phyloP scores from a whole-genome alignment of 2,797 vertebrate genomes.

The Siniperca scherzeri region DNA sequence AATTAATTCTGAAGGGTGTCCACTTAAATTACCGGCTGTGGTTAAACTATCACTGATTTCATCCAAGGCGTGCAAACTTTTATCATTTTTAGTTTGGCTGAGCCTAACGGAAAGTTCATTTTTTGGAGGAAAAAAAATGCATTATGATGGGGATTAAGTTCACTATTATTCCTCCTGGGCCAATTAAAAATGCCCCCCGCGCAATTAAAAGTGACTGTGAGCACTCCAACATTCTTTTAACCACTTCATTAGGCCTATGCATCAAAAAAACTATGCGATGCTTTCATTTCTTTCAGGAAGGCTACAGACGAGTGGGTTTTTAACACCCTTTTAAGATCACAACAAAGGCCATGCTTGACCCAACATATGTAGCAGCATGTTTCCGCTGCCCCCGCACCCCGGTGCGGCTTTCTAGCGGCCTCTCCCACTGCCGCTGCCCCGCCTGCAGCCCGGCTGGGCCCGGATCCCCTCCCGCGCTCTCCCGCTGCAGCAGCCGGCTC shows the following conservation, averaged over 20 bases:
- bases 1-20: neutral
- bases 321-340: conserved; percentile 89
- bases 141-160: conserved; percentile 70
- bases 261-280: conserved; percentile 84
- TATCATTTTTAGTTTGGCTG: neutral
- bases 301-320: conserved; percentile 90
- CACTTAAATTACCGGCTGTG: neutral
- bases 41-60: neutral
- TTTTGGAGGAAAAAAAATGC: conserved; percentile 49
- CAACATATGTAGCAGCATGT: conserved; percentile 94
- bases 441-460: conserved; percentile 84
- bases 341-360: conserved; percentile 93
- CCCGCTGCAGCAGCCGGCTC: conserved; percentile 84
- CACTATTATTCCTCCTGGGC: conserved; percentile 82
- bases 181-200: conserved; percentile 91
- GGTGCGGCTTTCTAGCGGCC: conserved; percentile 83
- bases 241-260: conserved; percentile 90
- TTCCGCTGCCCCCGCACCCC: conserved; percentile 85
- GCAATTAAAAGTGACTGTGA: conserved; percentile 92
- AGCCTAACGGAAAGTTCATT: conserved; percentile 38
- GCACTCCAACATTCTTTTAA: conserved; percentile 90
- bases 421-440: conserved; percentile 83
- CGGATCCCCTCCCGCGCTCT: conserved; percentile 84
- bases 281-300: conserved; percentile 86
- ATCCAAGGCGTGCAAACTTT: neutral